phyloP scores from a whole-genome alignment of 2,888 invertebrate species.

The Machimus atricapillus region DNA sequence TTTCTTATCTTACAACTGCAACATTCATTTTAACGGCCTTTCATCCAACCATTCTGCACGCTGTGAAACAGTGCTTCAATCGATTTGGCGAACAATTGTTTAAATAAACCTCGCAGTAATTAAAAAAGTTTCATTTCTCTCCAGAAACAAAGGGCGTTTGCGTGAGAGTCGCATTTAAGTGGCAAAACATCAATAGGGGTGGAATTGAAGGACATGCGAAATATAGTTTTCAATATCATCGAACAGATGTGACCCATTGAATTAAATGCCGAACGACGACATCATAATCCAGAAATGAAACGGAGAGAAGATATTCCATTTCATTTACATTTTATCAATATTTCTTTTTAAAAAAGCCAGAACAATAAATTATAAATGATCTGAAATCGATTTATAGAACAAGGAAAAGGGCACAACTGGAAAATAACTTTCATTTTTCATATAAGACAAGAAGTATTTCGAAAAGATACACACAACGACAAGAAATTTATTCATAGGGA shows the following conservation, averaged over 20 bases:
- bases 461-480: neutral
- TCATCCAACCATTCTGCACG: neutral
- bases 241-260: neutral
- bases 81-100: neutral
- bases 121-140: neutral
- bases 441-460: neutral
- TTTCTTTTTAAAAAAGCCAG: neutral
- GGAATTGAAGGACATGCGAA: neutral
- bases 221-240: neutral
- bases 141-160: neutral
- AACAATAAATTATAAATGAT: neutral
- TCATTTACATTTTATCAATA: neutral
- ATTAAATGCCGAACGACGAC: neutral
- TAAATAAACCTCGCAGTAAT: neutral
- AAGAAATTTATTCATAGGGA: neutral
- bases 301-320: neutral
- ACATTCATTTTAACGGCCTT: neutral
- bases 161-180: neutral
- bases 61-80: neutral
- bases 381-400: neutral
- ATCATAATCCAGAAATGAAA: neutral
- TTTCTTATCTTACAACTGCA: neutral
- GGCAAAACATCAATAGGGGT: neutral
- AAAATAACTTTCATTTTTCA: neutral
- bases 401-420: neutral